Conservation (phyloP, 2,888 invertebrate genomes). For the Boloria selene region DNA sequence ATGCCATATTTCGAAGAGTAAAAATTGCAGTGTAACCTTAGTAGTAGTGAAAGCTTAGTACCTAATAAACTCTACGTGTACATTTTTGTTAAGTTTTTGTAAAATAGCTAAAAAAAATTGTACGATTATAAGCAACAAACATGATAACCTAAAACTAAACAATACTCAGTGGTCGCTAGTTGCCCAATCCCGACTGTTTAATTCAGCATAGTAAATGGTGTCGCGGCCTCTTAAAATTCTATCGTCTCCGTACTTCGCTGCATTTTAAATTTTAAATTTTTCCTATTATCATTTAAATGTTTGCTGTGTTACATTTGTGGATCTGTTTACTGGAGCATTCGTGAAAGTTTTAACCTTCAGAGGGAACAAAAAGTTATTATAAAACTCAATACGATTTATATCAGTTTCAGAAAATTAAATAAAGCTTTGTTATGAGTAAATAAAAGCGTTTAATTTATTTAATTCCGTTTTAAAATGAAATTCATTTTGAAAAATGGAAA, state of each 20-base stretch:
- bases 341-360: not conserved
- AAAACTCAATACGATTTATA: too few species aligned
- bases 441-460: too few species aligned
- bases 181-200: conserved; percentile 4
- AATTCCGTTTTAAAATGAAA: too few species aligned
- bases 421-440: too few species aligned
- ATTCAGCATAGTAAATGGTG: not conserved
- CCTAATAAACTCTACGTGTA: too few species aligned
- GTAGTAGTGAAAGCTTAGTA: too few species aligned
- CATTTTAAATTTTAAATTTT: conserved; percentile 14
- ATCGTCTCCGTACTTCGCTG: not conserved
- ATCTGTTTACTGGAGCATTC: not conserved
- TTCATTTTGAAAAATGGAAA: too few species aligned
- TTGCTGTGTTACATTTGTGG: not conserved
- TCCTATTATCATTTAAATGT: conserved; percentile 13
- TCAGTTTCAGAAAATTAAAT: too few species aligned
- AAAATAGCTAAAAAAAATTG: not conserved
- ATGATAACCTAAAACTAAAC: not conserved
- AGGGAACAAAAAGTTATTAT: too few species aligned
- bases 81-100: not conserved
- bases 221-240: conserved; percentile 9
- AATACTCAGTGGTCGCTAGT: not conserved
- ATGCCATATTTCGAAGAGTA: too few species aligned
- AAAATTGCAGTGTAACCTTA: too few species aligned
- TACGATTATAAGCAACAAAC: not conserved